Evolutionary conservation across 2,113 vertebrate species (phyloP), one percentile per base, ranked within the genome.

Genomic region (Petromus typicus): DNA sequence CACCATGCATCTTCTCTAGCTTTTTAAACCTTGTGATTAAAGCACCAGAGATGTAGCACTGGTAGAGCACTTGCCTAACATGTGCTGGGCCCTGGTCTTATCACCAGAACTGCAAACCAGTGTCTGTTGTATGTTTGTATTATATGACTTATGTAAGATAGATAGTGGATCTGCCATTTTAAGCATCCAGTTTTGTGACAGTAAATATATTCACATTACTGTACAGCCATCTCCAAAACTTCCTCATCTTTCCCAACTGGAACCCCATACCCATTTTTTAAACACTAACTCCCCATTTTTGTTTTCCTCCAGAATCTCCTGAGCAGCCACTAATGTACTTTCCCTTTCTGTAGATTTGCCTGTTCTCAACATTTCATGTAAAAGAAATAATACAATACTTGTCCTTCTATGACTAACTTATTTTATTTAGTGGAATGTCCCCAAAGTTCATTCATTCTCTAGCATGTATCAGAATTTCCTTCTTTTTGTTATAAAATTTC

Each of bases 391-490:
- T 11, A 17, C 13, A 37, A 13, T 90, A 66, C 83, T 89, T 95
- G 57, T 90, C 48, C 30, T 91, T 90, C 79, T 54, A 12, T 81
- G n/a, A 76, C 37, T 75, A 78, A 27, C 48, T 84, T 89, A 43
- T 71, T 83, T 83, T 37, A 18, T 18, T 73, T 73, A 71, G 54
- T 23, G 5, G 56, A 16, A 12, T 71, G 30, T 66, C 48, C 64
- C 92, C 32, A 80, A 10, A n/a, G 7, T 85, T 69, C 54, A 40
- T 48, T 23, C 17, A 6, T 61, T 30, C 32, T 90, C 23, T 59
- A 82, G 32, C 61, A 67, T 59, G 32, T 78, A 59, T 79, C 73
- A 89, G 73, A 71, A 83, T 73, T 75, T 90, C 78, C 69, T 95
- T 90, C 48, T 86, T 84, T 79, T 71, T 51, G n/a, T 54, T 20